A percentile compares a stretch with the other conserved stretches of the same genome.
phyloP scores from a whole-genome alignment of 2,113 vertebrate genomes.

The Podilymbus podiceps region DNA sequence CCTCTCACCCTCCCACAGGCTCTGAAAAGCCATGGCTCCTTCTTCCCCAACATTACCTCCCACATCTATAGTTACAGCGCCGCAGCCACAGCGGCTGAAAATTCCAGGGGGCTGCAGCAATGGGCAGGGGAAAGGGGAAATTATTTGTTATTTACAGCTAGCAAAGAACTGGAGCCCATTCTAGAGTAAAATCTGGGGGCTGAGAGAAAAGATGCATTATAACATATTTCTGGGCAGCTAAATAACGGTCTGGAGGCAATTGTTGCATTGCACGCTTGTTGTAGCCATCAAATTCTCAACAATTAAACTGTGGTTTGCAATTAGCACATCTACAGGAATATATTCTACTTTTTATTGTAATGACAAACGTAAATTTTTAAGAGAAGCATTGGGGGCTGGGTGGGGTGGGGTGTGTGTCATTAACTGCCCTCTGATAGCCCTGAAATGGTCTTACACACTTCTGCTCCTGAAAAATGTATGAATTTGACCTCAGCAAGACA shows the following conservation, averaged over 20 bases:
- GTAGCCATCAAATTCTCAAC: not conserved
- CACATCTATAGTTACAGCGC: not conserved
- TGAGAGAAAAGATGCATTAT: not conserved
- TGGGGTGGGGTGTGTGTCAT: not conserved
- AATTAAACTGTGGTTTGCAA: not conserved
- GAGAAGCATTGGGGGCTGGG: fast-evolving
- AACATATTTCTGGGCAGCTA: not conserved
- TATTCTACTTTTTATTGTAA: not conserved
- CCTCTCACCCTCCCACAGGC: not conserved
- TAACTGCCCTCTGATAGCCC: not conserved
- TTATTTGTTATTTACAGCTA: not conserved
- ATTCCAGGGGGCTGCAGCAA: not conserved
- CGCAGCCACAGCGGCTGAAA: fast-evolving
- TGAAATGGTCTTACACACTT: not conserved
- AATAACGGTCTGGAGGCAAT: not conserved
- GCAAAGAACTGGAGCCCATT: not conserved
- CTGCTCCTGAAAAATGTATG: not conserved
- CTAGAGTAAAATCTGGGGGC: not conserved
- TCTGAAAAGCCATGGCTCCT: not conserved
- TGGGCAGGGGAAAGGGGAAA: not conserved
- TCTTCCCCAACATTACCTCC: not conserved
- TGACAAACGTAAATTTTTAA: not conserved
- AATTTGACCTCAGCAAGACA: not conserved
- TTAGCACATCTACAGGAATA: not conserved
- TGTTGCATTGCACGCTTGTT: not conserved